phyloP scores from a whole-genome alignment of 2,888 invertebrate genomes.

The Aporophyla lueneburgensis region DNA sequence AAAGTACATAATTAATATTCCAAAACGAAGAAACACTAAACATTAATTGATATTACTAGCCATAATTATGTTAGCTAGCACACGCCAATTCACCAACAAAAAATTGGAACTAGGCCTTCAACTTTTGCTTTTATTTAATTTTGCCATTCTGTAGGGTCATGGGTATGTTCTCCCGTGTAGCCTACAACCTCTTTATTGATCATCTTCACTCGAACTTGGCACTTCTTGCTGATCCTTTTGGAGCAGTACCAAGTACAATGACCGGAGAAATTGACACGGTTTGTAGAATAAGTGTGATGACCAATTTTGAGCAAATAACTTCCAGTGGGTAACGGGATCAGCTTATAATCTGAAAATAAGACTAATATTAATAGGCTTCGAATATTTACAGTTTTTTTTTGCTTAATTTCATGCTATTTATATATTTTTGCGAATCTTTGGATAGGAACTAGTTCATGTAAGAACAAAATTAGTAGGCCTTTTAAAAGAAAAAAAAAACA shows the following conservation, averaged over 20 bases:
- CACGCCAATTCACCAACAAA: background rate
- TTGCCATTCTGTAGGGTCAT: slow-evolving; percentile 37
- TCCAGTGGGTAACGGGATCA: slow-evolving; percentile 70
- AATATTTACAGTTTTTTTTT: background rate
- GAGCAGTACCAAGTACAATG: slow-evolving; percentile 81
- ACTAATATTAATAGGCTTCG: background rate
- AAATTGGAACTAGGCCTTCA: background rate
- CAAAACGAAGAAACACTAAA: background rate
- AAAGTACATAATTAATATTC: background rate
- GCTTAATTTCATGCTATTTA: background rate
- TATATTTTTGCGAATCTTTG: background rate
- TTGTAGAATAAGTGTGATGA: slow-evolving; percentile 75
- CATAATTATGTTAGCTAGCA: background rate
- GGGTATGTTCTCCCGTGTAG: slow-evolving; percentile 68
- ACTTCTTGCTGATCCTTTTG: slow-evolving; percentile 76
- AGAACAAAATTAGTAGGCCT: no score
- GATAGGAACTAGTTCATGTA: background rate
- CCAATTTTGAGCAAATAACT: slow-evolving; percentile 70
- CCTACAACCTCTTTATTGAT: slow-evolving; percentile 62
- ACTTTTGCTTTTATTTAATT: background rate
- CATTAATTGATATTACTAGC: background rate
- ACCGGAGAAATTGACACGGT: slow-evolving; percentile 67
- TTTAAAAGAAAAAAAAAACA: no score
- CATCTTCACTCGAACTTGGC: slow-evolving; percentile 76
- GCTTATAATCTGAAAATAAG: slow-evolving; percentile 53